Evolutionary conservation across 2,888 invertebrate species (phyloP).

Genomic region (Nomada flava): DNA sequence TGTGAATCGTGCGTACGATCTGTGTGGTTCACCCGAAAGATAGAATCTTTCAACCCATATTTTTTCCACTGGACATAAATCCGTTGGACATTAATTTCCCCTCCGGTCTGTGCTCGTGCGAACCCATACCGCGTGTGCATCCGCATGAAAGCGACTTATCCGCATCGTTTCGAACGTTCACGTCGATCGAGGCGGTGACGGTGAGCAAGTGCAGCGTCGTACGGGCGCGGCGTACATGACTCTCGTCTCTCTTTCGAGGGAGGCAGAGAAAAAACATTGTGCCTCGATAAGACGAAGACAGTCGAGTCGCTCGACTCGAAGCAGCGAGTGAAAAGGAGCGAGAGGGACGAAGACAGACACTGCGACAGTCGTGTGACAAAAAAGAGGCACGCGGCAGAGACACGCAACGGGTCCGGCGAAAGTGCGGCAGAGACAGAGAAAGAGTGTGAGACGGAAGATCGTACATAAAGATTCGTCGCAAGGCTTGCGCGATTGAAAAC

Average conservation of each 20-base stretch:
- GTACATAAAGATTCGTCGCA: background rate
- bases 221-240: conserved; percentile 45
- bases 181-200: conserved; percentile 58
- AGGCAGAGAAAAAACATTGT: background rate
- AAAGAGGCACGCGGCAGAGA: conserved; percentile 21
- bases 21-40: background rate
- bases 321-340: background rate
- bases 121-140: conserved; percentile 33
- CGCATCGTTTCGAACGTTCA: conserved; percentile 55
- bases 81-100: background rate
- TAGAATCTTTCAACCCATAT: no score
- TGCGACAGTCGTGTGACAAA: conserved; percentile 5
- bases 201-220: conserved; percentile 14
- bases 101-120: background rate
- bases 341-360: conserved; percentile 13
- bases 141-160: conserved; percentile 14
- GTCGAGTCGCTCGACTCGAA: background rate
- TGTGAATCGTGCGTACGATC: conserved; percentile 33
- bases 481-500: conserved; percentile 3
- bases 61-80: no score
- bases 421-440: background rate
- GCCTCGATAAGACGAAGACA: background rate
- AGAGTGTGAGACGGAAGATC: background rate
- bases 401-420: background rate
- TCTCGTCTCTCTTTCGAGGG: background rate